Base-by-base conservation (phyloP, 2,797 vertebrate genomes). In the Okamejei kenojei region DNA sequence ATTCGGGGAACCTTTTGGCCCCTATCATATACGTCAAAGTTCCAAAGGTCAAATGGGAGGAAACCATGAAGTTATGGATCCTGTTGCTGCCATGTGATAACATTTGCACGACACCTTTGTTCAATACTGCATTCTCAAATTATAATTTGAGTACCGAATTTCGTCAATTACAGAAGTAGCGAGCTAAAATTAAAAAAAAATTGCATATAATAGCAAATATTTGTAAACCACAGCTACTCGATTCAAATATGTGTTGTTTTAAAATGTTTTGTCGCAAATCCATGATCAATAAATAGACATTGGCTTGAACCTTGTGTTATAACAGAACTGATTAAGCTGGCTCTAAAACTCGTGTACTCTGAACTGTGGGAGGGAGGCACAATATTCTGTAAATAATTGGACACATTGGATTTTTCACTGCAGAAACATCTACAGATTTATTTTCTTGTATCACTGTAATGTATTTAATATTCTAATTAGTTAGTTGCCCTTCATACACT, bases 301-400 rank as follows among this genome's bases (percentile, higher is more conserved):
- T 73, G 38, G 68, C 21, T 45, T 71, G 88, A 21, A 91, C 32
- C 65, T 6, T 73, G 35, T 74, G 68, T 74, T 45, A 68, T 90
- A 73, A 71, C 88, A 71, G 65, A n/a, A 68, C 32, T 90, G 32
- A 32, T 38, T 35, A 32, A 32, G 61, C n/a, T 90, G 68, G 38
- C 35, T 91, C 65, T 23, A 73, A 74, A 91, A 65, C 54, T n/a
- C 71, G 68, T 23, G 68, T 73, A 63, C 29, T 38, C 88, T 26
- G 68, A 91, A 76, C 71, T 92, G 71, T 92, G 90, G 90, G 90
- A 76, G 45, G 54, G 26, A 76, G 38, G 35, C n/a, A 71, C 74
- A 74, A 92, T 45, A 92, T 10, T 88, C 15, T 76, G 38, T 92
- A 76, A 92, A 58, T 92, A 92, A 92, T 92, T 92, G 38, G 21